Evolutionary conservation across 2,888 invertebrate species (phyloP).

Genomic region (Watsonalla binaria): DNA sequence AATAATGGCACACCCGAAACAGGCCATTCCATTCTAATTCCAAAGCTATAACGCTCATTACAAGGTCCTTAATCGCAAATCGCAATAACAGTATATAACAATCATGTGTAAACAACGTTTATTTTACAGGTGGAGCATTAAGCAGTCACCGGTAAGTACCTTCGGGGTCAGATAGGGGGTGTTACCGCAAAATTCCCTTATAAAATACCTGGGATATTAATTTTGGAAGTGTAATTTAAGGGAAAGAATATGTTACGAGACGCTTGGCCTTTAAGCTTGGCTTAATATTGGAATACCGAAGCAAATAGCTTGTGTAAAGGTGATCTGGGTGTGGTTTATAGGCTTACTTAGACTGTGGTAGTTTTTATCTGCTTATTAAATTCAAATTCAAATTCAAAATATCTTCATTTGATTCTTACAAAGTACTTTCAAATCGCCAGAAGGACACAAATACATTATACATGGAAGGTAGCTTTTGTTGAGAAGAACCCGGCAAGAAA

Average conservation of each 20-base stretch:
- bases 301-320: neutral
- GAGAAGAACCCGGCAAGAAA: too few relatives aligned
- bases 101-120: slow-evolving; percentile 1
- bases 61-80: neutral
- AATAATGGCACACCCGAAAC: too few relatives aligned
- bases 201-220: slow-evolving; percentile 28
- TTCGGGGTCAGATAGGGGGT: slow-evolving; percentile 20
- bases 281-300: slow-evolving; percentile 2
- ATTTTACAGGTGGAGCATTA: slow-evolving; percentile 2
- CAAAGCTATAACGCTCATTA: neutral
- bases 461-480: too few relatives aligned
- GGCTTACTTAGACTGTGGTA: neutral
- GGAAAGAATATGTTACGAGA: slow-evolving; percentile 26
- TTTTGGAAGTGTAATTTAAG: slow-evolving; percentile 26
- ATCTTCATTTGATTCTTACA: too few relatives aligned
- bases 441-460: too few relatives aligned
- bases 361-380: too few relatives aligned
- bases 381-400: too few relatives aligned
- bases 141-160: slow-evolving; percentile 24
- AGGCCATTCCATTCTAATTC: neutral
- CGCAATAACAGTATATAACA: neutral
- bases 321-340: neutral
- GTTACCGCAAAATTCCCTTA: slow-evolving; percentile 26
- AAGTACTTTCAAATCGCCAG: too few relatives aligned
- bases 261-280: slow-evolving; percentile 8